These are phyloP conservation scores for Monarcha castaneiventris DNA, from an alignment of 2,113 vertebrate genomes.

Conservation along the genomic window DNA sequence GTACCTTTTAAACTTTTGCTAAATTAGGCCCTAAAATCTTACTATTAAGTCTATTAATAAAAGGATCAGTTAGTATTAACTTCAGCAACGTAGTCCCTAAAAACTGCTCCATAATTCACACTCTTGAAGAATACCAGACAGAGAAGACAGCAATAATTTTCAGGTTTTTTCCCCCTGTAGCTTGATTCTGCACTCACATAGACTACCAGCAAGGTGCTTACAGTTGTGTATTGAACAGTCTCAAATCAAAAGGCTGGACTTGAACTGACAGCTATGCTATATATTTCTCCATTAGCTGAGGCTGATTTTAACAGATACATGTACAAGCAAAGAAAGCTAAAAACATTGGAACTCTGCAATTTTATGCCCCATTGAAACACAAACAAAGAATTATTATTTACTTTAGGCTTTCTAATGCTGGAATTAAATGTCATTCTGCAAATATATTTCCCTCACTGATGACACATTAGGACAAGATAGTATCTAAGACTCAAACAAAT, in stretches of 20 bases:
- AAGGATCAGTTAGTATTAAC: neutral
- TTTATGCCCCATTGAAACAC: neutral
- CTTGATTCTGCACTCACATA: neutral
- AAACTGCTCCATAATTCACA: neutral
- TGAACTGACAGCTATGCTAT: neutral
- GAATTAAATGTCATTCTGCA: neutral
- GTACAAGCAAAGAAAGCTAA: neutral
- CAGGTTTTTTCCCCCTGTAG: neutral
- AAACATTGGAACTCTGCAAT: neutral
- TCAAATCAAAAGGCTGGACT: neutral
- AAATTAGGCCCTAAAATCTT: neutral
- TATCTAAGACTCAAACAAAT: neutral
- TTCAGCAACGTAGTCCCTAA: neutral
- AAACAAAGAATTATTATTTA: slow-evolving; percentile 26
- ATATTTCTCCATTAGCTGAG: neutral
- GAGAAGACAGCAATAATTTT: neutral
- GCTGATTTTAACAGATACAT: neutral
- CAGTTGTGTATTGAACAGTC: neutral
- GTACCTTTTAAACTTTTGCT: neutral
- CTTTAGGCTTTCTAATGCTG: neutral
- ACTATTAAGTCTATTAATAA: neutral
- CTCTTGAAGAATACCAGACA: neutral
- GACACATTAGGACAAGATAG: neutral
- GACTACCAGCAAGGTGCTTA: neutral
- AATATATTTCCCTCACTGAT: neutral